Evolutionary conservation across 2,797 vertebrate genomes (phyloP).

Genomic region (Gila robusta): DNA sequence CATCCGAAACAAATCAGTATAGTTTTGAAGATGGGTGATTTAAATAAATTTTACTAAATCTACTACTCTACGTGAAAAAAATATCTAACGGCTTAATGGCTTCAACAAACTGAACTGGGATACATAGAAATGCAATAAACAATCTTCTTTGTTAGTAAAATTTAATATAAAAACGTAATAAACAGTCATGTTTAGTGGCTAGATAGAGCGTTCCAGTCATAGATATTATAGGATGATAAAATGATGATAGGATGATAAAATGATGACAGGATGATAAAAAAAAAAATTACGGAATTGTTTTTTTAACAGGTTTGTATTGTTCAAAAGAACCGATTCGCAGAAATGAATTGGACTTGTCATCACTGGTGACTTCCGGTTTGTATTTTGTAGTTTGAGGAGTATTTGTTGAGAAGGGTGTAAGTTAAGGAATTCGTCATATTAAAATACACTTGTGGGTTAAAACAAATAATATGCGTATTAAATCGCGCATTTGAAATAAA

Average conservation of each 20-base stretch:
- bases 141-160: not conserved
- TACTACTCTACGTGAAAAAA: not conserved
- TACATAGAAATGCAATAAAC: not conserved
- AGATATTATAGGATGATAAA: too few species aligned
- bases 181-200: not conserved
- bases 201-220: not conserved
- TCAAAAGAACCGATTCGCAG: not conserved
- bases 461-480: not conserved
- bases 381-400: conserved; percentile 9
- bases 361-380: not conserved
- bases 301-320: not conserved
- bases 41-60: not conserved
- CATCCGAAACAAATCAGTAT: not conserved
- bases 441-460: not conserved
- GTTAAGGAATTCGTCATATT: not conserved
- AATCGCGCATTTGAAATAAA: not conserved
- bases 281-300: not conserved
- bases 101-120: not conserved
- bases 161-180: not conserved
- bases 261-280: not conserved
- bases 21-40: not conserved
- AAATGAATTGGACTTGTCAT: not conserved
- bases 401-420: not conserved
- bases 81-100: not conserved
- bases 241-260: too few species aligned